These are phyloP conservation scores for Battus philenor DNA, from an alignment of 1,140 invertebrate genomes.

Conservation along the genomic window DNA sequence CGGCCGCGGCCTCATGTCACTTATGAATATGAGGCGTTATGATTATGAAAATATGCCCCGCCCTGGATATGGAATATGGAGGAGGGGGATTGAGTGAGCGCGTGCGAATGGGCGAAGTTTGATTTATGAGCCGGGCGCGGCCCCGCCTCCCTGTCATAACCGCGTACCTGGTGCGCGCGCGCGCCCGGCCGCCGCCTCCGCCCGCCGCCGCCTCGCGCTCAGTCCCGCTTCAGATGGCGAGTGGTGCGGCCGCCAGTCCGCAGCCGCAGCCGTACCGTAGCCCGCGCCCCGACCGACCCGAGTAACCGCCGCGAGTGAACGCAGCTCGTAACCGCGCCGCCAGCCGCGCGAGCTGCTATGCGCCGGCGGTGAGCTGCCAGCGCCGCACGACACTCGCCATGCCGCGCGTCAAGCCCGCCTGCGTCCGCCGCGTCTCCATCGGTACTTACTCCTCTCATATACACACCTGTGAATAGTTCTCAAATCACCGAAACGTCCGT, in stretches of 20 bases:
- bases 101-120: conserved; percentile 75
- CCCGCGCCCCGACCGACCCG: conserved; percentile 36
- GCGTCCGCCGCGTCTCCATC: conserved; percentile 72
- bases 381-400: conserved; percentile 40
- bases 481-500: conserved; percentile 20
- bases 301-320: conserved; percentile 9
- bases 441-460: conserved; percentile 55
- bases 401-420: conserved; percentile 71
- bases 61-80: conserved; percentile 75
- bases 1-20: conserved; percentile 52
- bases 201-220: conserved; percentile 58
- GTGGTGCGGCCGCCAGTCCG: conserved; percentile 47
- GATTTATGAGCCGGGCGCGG: conserved; percentile 73
- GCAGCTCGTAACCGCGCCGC: conserved; percentile 17
- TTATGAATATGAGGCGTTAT: conserved; percentile 77
- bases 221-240: conserved; percentile 72
- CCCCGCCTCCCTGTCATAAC: conserved; percentile 75
- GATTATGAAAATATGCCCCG: conserved; percentile 77
- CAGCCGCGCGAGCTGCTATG: conserved; percentile 44
- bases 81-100: conserved; percentile 55
- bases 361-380: conserved; percentile 47
- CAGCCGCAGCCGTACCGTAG: conserved; percentile 40
- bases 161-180: conserved; percentile 69
- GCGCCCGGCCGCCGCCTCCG: conserved; percentile 50
- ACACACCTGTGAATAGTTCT: conserved; percentile 14